Conservation (phyloP, 2,888 invertebrate species). For the Pammene fasciana region DNA sequence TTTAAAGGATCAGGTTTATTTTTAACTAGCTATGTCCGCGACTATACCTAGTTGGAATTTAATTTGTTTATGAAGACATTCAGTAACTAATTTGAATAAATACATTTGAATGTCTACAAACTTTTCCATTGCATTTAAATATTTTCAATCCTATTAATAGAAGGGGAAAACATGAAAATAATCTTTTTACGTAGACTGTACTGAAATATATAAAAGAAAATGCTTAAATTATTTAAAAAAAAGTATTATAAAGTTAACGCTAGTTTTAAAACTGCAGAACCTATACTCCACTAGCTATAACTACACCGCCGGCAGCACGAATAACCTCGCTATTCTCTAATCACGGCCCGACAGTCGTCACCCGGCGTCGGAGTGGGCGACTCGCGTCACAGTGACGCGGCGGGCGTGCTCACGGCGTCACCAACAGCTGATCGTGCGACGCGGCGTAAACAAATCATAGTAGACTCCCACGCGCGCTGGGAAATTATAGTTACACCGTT, state of each 20-base stretch:
- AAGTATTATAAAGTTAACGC: neutral
- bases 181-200: too few species aligned
- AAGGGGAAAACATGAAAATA: too few species aligned
- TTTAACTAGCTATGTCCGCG: too few species aligned
- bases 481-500: slow-evolving; percentile 21
- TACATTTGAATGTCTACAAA: too few species aligned
- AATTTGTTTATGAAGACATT: too few species aligned
- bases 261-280: neutral
- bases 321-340: slow-evolving; percentile 22
- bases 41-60: too few species aligned
- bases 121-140: too few species aligned
- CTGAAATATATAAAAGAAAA: too few species aligned
- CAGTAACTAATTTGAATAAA: too few species aligned
- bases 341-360: slow-evolving; percentile 34
- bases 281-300: neutral
- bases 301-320: slow-evolving; percentile 2
- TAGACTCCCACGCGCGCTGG: slow-evolving; percentile 69
- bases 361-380: slow-evolving; percentile 43
- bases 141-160: too few species aligned
- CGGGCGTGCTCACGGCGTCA: slow-evolving; percentile 58
- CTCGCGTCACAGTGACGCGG: slow-evolving; percentile 53
- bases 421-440: slow-evolving; percentile 74
- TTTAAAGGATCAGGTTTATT: too few species aligned
- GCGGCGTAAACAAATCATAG: slow-evolving; percentile 79
- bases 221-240: too few species aligned